phyloP scores from a whole-genome alignment of 2,113 vertebrate species.

The Sminthopsis crassicaudata region DNA sequence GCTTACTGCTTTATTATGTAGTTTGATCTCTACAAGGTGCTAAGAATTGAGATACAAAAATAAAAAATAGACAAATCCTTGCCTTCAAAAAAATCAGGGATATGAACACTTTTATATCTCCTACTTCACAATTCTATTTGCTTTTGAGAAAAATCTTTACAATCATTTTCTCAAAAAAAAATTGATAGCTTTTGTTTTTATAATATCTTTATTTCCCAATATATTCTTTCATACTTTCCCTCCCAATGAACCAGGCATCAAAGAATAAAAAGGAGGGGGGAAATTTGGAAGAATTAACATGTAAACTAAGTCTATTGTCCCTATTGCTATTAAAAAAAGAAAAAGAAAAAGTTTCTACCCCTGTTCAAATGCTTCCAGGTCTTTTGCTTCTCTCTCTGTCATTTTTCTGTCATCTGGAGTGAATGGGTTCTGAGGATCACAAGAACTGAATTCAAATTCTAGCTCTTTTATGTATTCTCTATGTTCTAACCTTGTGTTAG shows the following conservation, averaged over 20 bases:
- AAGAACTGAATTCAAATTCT: neutral
- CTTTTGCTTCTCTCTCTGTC: neutral
- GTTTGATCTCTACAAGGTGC: neutral
- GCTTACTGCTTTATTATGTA: too few species aligned
- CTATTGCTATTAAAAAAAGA: too few species aligned
- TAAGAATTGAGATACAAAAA: neutral
- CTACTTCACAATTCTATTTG: neutral
- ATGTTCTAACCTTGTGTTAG: neutral
- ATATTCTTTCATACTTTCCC: neutral
- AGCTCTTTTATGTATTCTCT: neutral
- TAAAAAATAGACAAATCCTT: neutral
- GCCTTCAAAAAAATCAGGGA: too few species aligned
- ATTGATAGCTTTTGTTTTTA: neutral
- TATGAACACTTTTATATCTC: neutral
- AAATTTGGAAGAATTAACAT: neutral
- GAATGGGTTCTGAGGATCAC: neutral
- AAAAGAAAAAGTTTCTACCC: neutral
- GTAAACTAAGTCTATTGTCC: neutral
- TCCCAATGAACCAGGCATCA: neutral
- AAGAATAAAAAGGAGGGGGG: neutral
- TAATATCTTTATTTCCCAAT: neutral
- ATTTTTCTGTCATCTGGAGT: neutral
- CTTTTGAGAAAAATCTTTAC: neutral
- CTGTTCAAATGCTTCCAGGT: neutral
- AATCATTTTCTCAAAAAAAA: neutral